Base-by-base conservation (phyloP, 2,113 vertebrate species). In the Ammodytes dubius region DNA sequence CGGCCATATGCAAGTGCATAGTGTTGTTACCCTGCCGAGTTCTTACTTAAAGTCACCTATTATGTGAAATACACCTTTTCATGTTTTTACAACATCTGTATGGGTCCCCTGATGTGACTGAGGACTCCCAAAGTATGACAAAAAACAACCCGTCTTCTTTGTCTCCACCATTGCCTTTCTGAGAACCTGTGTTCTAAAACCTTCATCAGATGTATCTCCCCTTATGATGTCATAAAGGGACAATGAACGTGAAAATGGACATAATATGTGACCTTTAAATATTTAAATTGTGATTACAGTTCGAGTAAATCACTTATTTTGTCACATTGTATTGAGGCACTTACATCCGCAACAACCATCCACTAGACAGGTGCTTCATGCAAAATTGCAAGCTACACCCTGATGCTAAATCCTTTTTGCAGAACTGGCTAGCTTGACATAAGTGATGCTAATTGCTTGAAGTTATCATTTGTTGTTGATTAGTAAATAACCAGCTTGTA, bases 401-500 rank as follows among this genome's bases (percentile, higher is more conserved):
- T 69, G 46, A 56, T 49, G 39, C 50, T 67, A 50, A 27, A 56
- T 47, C 42, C 61, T 4, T 60, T 13, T 67, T 27, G n/a, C 46
- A 63, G 11, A 56, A 59, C 67, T 64, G 11, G 27, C 19, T 59
- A n/a, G 60, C 46, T 50, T 66, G 43, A 7, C 40, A 17, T 39
- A 49, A 77, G 50, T 71, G 3, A 67, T 54, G 46, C 57, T 49
- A 79, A 78, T 76, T 68, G 43, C 52, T 72, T 57, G 42, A 54
- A 14, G 39, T 81, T 83, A 58, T 7, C 37, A 27, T 63, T 74
- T 39, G 3, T 50, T 56, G 54, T 59, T 87, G 71, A 77, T 78
- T 63, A 39, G 43, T 27, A 63, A 83, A 87, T 58, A 68, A 47
- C 67, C 46, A 46, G 27, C 13, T 1, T 76, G 52, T 81, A 83